phyloP scores from a whole-genome alignment of 2,888 invertebrate genomes.

The Diarsia dahlii region DNA sequence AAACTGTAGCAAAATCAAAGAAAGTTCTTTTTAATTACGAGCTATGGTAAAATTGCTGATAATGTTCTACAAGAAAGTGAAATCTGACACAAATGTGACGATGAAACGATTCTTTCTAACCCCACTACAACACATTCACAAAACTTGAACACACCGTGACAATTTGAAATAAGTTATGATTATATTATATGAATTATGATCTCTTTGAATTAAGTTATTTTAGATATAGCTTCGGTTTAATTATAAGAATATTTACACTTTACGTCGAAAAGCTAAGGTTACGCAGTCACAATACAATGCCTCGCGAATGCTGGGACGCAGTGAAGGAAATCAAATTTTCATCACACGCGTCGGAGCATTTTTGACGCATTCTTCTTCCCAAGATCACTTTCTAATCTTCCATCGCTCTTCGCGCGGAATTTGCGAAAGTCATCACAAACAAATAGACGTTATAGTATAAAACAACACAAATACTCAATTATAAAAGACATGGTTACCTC shows the following conservation, averaged over 20 bases:
- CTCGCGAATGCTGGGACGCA: constrained; percentile 73
- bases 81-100: constrained; percentile 32
- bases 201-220: constrained; percentile 89
- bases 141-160: constrained; percentile 72
- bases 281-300: constrained; percentile 76
- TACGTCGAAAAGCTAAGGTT: constrained; percentile 65
- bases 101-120: background rate
- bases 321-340: constrained; percentile 84
- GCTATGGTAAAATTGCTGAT: constrained; percentile 22
- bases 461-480: constrained; percentile 89
- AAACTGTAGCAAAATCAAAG: background rate
- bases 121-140: constrained; percentile 61
- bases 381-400: constrained; percentile 70
- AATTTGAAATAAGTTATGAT: constrained; percentile 85
- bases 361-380: constrained; percentile 75
- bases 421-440: constrained; percentile 62
- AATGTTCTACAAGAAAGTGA: constrained; percentile 43
- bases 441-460: constrained; percentile 69
- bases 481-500: constrained; percentile 77
- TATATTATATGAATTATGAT: constrained; percentile 90
- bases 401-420: constrained; percentile 70
- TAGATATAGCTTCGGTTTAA: constrained; percentile 73
- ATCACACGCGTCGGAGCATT: constrained; percentile 70
- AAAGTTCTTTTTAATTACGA: constrained; percentile 8
- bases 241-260: constrained; percentile 69